Evolutionary conservation across 2,888 invertebrate species (phyloP).

Genomic region (Stenolophus ochropezus): DNA sequence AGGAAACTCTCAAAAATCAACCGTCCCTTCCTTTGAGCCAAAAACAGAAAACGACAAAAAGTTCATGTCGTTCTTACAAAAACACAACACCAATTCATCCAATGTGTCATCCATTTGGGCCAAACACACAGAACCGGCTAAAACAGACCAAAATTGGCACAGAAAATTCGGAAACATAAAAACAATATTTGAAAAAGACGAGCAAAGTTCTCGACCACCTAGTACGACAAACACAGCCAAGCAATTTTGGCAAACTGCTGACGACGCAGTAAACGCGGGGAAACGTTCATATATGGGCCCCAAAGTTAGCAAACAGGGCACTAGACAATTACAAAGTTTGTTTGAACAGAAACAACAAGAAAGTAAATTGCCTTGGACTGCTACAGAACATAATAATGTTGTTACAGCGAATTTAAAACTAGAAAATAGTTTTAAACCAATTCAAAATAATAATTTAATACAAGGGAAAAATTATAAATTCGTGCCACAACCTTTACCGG

Average conservation of each 20-base stretch:
- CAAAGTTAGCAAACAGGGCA: conserved; percentile 70
- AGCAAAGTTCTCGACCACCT: conserved; percentile 71
- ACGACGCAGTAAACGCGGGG: conserved; percentile 72
- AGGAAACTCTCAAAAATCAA: conserved; percentile 71
- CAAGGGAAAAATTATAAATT: conserved; percentile 73
- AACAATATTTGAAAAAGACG: conserved; percentile 83
- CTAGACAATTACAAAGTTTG: conserved; percentile 70
- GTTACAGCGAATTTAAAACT: conserved; percentile 72
- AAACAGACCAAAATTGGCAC: conserved; percentile 81
- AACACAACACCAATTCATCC: conserved; percentile 77
- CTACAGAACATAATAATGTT: conserved; percentile 70
- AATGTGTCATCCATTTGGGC: conserved; percentile 67
- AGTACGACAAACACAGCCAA: conserved; percentile 76
- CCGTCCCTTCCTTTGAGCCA: conserved; percentile 83
- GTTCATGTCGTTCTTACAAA: conserved; percentile 88
- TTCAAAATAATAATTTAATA: conserved; percentile 53
- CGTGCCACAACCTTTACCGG: conserved; percentile 77
- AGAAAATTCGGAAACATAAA: conserved; percentile 89
- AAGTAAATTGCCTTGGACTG: conserved; percentile 73
- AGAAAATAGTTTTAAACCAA: conserved; percentile 67
- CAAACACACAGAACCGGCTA: conserved; percentile 55
- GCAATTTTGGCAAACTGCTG: conserved; percentile 79
- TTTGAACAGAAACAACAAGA: conserved; percentile 71
- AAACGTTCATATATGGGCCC: conserved; percentile 69
- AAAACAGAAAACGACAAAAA: conserved; percentile 91